Evolutionary conservation across 2,888 invertebrate genomes (phyloP).

Genomic region (Julus scandinavius): DNA sequence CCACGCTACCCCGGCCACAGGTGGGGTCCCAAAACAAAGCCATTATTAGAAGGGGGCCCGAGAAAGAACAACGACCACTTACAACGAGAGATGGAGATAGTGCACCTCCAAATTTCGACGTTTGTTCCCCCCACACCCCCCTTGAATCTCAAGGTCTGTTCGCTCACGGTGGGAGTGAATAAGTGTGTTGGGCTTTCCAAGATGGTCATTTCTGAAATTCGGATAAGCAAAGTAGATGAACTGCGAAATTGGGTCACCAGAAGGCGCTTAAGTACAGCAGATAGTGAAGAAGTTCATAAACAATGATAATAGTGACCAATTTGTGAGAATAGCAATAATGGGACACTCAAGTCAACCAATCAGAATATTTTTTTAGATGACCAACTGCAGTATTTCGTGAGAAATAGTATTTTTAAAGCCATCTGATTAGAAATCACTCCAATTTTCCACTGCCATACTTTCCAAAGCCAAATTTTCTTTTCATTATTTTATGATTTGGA

Average conservation of each 20-base stretch:
- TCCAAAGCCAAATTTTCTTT: too few species aligned
- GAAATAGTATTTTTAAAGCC: too few species aligned
- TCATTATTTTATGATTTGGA: too few species aligned
- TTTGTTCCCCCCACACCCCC: background rate
- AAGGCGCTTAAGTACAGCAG: too few species aligned
- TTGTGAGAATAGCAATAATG: too few species aligned
- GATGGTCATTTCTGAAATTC: background rate
- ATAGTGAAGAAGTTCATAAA: too few species aligned
- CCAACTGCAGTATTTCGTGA: too few species aligned
- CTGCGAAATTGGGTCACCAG: background rate
- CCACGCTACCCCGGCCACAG: background rate
- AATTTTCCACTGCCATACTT: too few species aligned
- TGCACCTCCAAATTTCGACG: background rate
- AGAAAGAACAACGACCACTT: slow-evolving; percentile 11
- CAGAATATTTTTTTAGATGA: too few species aligned
- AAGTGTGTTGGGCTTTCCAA: background rate
- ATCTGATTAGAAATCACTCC: too few species aligned
- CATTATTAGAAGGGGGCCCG: slow-evolving; percentile 29
- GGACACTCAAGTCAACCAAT: too few species aligned
- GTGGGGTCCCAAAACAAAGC: slow-evolving; percentile 31
- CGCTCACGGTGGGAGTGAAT: background rate
- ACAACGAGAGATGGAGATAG: background rate
- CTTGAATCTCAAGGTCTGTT: background rate
- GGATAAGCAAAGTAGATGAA: background rate
- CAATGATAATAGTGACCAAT: too few species aligned